Evolutionary conservation across 2,888 invertebrate species (phyloP).

Genomic region (Eupeodes latifasciatus): DNA sequence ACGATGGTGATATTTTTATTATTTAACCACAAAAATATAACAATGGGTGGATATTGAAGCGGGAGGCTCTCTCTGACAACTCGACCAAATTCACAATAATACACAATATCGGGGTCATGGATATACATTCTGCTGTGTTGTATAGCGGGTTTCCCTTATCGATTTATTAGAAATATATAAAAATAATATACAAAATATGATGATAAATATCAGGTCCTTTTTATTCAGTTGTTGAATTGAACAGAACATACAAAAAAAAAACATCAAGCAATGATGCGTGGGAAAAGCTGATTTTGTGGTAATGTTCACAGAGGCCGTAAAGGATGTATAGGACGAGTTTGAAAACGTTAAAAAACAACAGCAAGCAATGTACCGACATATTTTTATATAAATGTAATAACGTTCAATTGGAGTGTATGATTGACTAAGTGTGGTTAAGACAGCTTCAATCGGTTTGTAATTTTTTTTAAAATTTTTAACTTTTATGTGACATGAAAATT

Average conservation of each 20-base stretch:
- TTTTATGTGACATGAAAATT: conserved; percentile 1
- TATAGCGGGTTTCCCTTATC: conserved; percentile 34
- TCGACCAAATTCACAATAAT: conserved; percentile 11
- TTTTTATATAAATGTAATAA: conserved; percentile 30
- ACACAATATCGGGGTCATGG: background rate
- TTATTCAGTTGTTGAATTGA: background rate
- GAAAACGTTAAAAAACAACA: conserved; percentile 32
- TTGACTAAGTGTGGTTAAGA: conserved; percentile 64
- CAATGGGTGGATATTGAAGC: conserved; percentile 39
- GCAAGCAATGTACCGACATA: background rate
- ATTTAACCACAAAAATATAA: conserved; percentile 55
- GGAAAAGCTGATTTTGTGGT: conserved; percentile 37
- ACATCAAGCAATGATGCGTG: conserved; percentile 13
- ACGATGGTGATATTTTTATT: conserved; percentile 38
- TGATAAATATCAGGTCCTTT: conserved; percentile 49
- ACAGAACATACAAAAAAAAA: background rate
- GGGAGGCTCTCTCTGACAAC: conserved; percentile 44
- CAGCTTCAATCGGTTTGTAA: conserved; percentile 34
- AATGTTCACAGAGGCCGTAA: background rate
- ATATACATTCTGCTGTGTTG: background rate
- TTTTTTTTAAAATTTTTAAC: background rate
- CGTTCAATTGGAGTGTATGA: conserved; percentile 45
- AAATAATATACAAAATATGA: conserved; percentile 33
- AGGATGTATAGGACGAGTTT: background rate
- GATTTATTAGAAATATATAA: conserved; percentile 54